A percentile compares a stretch with the other conserved stretches of the same genome.
Evolutionary conservation across 2,888 invertebrate species (phyloP).

Genomic region (Fragum fragum): DNA sequence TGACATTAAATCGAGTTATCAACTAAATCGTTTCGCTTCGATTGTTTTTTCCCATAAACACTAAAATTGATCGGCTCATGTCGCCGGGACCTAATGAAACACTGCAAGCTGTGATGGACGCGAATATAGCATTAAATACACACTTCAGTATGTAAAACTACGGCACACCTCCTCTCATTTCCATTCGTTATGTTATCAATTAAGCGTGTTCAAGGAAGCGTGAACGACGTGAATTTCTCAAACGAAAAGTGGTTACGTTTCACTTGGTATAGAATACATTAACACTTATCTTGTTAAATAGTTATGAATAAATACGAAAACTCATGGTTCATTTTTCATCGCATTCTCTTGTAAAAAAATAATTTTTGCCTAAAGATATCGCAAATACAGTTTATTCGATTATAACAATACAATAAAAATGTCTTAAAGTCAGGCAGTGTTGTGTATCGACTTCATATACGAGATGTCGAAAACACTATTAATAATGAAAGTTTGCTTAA

Average conservation of each 20-base stretch:
- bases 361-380: too few relatives aligned
- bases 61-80: constrained; percentile 19
- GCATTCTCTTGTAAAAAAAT: too few relatives aligned
- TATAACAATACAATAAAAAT: too few relatives aligned
- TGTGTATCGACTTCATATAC: too few relatives aligned
- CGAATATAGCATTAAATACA: background rate
- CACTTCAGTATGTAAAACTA: constrained; percentile 14
- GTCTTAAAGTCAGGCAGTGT: too few relatives aligned
- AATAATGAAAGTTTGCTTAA: too few relatives aligned
- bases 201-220: constrained; percentile 17
- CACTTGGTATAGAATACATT: background rate
- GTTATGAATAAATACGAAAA: too few relatives aligned
- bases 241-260: constrained; percentile 2
- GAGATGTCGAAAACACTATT: too few relatives aligned
- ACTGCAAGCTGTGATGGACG: constrained; percentile 5
- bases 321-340: too few relatives aligned
- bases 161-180: constrained; percentile 9
- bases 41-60: constrained; percentile 18
- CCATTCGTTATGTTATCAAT: constrained; percentile 2
- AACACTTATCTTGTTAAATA: background rate
- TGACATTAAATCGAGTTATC: background rate
- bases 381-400: too few relatives aligned
- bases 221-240: constrained; percentile 11
- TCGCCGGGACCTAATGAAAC: background rate
- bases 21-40: constrained; percentile 8